Evolutionary conservation across 2,113 vertebrate species (phyloP).

Genomic region (Epinephelus fuscoguttatus): DNA sequence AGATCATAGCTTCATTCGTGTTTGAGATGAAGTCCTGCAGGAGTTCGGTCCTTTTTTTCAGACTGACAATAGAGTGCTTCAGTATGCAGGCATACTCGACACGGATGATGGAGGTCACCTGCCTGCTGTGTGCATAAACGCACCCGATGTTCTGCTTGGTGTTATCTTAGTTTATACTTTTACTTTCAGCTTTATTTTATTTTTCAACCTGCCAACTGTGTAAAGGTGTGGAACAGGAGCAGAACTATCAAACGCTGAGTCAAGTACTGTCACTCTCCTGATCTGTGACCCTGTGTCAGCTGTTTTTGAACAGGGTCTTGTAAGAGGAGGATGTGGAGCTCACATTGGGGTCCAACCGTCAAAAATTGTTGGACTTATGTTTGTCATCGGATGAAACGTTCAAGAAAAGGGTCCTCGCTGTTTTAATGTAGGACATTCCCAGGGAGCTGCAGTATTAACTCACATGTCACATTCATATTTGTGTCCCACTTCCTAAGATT

Average conservation of each 20-base stretch:
- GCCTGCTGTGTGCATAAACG: conserved; percentile 38
- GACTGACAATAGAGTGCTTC: conserved; percentile 49
- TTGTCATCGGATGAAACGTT: conserved; percentile 30
- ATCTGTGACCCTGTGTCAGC: conserved; percentile 14
- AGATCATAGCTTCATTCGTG: conserved; percentile 39
- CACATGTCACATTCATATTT: conserved; percentile 43
- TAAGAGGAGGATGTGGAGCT: conserved; percentile 47
- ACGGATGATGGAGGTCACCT: conserved; percentile 39
- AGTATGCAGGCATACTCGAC: conserved; percentile 68
- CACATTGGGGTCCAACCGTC: conserved; percentile 55
- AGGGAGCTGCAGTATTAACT: conserved; percentile 72
- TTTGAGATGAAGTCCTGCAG: conserved; percentile 14
- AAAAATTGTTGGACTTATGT: neutral
- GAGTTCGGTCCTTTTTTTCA: conserved; percentile 32
- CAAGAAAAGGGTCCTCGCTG: neutral
- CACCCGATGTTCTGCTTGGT: conserved; percentile 40
- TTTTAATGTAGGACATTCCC: conserved; percentile 57
- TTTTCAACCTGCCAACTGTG: conserved; percentile 44
- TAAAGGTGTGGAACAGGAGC: conserved; percentile 43
- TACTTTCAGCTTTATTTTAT: conserved; percentile 50
- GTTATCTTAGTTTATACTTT: conserved; percentile 36
- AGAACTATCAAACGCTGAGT: conserved; percentile 45
- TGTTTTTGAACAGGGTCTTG: conserved; percentile 32
- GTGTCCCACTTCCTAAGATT: conserved; percentile 27
- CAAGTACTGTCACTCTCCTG: conserved; percentile 47